Percentiles rank a stretch among this genome's conserved stretches.
Conservation (phyloP, 2,888 invertebrate genomes). For the Harpalus rubripes region DNA sequence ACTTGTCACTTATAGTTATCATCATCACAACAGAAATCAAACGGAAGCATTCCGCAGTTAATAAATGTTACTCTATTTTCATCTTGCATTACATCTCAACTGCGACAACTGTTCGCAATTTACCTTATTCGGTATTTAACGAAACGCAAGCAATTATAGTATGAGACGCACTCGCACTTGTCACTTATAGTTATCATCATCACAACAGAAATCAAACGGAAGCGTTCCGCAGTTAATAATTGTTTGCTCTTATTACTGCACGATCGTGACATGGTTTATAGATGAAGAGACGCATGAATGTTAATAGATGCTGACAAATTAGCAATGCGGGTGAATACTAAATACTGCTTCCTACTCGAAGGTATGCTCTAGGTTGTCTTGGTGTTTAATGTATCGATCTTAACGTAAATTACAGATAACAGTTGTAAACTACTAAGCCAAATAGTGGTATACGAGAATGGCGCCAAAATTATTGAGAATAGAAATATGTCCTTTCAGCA, state of each 20-base stretch:
- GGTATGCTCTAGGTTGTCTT: background rate
- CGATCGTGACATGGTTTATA: background rate
- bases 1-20: background rate
- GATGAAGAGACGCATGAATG: background rate
- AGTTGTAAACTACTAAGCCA: background rate
- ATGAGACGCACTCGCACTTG: background rate
- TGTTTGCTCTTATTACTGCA: conserved; percentile 15
- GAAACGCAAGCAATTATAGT: conserved; percentile 9
- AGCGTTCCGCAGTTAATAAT: conserved; percentile 9
- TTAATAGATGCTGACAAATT: background rate
- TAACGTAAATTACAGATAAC: background rate
- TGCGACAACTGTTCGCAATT: background rate
- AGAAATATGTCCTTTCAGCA: no score
- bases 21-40: conserved; percentile 4
- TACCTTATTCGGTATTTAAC: background rate
- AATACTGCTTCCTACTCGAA: background rate
- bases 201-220: conserved; percentile 9
- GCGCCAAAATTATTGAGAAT: no score
- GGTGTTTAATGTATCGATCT: background rate
- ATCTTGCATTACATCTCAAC: background rate
- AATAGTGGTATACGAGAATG: background rate
- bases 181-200: background rate
- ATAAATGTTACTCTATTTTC: no score
- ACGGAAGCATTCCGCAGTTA: background rate
- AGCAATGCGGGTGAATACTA: background rate